Base-by-base conservation (phyloP, 2,888 invertebrate genomes). In the Octonoba sinensis region DNA sequence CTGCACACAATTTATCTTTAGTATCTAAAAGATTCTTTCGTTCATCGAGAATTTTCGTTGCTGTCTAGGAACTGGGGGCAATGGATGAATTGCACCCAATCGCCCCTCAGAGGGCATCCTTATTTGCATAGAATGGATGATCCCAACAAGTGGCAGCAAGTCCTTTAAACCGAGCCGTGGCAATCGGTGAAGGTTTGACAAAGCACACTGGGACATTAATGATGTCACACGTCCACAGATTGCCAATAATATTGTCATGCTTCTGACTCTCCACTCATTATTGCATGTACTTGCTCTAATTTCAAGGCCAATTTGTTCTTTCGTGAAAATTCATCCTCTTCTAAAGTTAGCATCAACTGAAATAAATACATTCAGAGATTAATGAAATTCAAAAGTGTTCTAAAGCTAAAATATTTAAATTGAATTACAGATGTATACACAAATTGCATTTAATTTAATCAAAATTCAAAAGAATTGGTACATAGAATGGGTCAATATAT, bases 251-350 rank as follows among this genome's bases (percentile, higher is more conserved):
- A 77, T 65, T 71, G 85, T 85, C 85, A 86, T 85, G 87, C 86
- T 78, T 87, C 87, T 22, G 87, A 85, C 47, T 87, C 86, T 46
- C 88, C 88, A 46, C 88, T 88, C 96, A 98, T 97, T 89, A 95
- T 94, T 89, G 94, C 93, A 91, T 96, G 95, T 88, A 97, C 97
- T 91, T 97, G 97, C 90, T 97, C 97, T 90, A 99, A 92, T 90
- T 97, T 97, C 90, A 94, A 95, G 86, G 96, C 96, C 90, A 99
- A 93, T 89, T 96, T 93, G 91, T 97, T 96, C 90, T 96, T 97
- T 90, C 96, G 95, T 86, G 97, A 97, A 91, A 98, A 97, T 90
- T 99, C 98, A 90, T 99, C 98, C 89, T 97, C 97, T 90, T 97
- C 96, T 88, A 99, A 91, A 78, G 97, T 97, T 88, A 95, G 95